phyloP scores from a whole-genome alignment of 2,113 vertebrate genomes.

The Azemiops feae region DNA sequence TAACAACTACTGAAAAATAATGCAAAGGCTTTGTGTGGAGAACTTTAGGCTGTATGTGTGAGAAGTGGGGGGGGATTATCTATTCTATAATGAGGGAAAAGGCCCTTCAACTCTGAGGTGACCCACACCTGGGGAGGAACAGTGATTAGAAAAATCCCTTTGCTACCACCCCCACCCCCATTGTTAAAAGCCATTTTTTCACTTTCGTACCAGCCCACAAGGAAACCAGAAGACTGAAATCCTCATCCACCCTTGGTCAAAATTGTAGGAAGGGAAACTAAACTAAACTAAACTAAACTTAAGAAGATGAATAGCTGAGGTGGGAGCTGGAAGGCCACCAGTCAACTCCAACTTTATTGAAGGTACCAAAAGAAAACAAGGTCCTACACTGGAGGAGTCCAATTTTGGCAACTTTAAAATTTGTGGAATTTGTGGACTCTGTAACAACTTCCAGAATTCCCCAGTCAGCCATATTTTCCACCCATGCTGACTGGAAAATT shows the following conservation, averaged over 20 bases:
- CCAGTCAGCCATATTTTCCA: too few species aligned
- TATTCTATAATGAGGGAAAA: background rate
- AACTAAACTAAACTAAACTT: too few species aligned
- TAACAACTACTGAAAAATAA: background rate
- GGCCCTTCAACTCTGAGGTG: background rate
- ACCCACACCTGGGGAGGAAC: background rate
- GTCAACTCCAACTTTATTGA: too few species aligned
- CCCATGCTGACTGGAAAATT: too few species aligned
- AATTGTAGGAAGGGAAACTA: too few species aligned
- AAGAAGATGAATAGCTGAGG: too few species aligned
- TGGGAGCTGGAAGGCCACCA: too few species aligned
- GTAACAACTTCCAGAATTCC: too few species aligned
- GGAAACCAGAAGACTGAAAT: background rate
- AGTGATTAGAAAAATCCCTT: background rate
- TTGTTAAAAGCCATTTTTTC: background rate
- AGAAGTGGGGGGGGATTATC: background rate
- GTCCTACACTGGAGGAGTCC: too few species aligned
- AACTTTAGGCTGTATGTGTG: background rate
- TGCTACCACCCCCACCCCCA: background rate
- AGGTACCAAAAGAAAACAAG: too few species aligned
- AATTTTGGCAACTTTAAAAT: too few species aligned
- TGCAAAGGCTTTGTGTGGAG: background rate
- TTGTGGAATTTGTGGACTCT: too few species aligned
- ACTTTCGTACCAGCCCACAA: background rate
- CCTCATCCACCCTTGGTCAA: background rate